A percentile compares a stretch with the other conserved stretches of the same genome.
Evolutionary conservation across 2,113 vertebrate species (phyloP).

Genomic region (Neogobius melanostomus): DNA sequence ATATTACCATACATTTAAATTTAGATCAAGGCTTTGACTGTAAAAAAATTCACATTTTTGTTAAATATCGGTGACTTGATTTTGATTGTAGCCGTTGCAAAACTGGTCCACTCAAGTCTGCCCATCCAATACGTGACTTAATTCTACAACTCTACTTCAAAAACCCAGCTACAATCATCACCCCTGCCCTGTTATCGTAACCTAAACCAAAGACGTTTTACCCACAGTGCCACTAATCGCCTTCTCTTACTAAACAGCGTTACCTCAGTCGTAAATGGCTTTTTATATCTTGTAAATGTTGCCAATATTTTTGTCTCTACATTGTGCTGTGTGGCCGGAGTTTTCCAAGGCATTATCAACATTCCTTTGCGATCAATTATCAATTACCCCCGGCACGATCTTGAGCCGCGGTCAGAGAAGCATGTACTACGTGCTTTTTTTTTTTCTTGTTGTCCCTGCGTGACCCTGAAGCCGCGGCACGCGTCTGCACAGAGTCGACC

Average conservation of each 20-base stretch:
- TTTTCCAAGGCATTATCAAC: constrained; percentile 28
- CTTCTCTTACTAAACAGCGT: constrained; percentile 29
- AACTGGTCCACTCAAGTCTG: neutral
- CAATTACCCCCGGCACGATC: constrained; percentile 42
- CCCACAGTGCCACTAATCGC: constrained; percentile 36
- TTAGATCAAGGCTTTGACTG: no score
- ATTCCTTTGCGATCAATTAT: constrained; percentile 57
- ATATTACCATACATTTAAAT: no score
- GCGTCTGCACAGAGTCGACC: constrained; percentile 6
- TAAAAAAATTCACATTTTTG: no score
- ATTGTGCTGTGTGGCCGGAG: constrained; percentile 19
- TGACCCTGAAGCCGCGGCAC: constrained; percentile 41
- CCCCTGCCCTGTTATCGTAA: constrained; percentile 41
- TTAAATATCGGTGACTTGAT: no score
- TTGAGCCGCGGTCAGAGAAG: constrained; percentile 59
- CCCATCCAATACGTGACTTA: neutral
- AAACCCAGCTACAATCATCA: constrained; percentile 1
- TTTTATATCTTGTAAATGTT: neutral
- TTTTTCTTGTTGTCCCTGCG: neutral
- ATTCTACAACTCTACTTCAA: neutral
- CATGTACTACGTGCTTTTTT: constrained; percentile 39
- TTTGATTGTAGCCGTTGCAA: neutral
- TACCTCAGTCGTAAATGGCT: constrained; percentile 39
- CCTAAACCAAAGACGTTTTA: constrained; percentile 49
- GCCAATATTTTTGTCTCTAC: constrained; percentile 3